Conservation (phyloP, 2,797 vertebrate genomes). For the Vireo griseus region DNA sequence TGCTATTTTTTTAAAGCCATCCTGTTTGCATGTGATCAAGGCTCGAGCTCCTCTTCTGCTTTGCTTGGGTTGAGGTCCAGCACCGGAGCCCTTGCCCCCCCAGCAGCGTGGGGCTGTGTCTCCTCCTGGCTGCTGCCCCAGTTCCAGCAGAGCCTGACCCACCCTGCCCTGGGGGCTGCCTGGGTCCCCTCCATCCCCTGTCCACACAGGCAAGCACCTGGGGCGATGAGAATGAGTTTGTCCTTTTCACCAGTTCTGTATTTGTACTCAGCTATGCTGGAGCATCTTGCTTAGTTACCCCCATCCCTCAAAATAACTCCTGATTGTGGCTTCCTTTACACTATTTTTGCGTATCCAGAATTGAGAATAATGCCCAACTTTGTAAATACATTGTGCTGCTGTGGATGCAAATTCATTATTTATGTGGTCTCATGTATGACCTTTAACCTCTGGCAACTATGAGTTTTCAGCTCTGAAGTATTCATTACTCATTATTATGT, state of each 20-base stretch:
- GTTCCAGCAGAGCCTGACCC: neutral
- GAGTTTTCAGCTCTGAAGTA: neutral
- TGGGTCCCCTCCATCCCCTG: neutral
- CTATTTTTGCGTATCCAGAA: neutral
- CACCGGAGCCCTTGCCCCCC: fast-evolving
- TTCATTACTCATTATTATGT: conserved; percentile 25
- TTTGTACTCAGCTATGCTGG: neutral
- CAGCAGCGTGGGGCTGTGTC: fast-evolving
- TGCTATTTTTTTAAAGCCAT: neutral
- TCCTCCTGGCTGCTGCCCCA: neutral
- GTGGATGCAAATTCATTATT: neutral
- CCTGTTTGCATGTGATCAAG: fast-evolving
- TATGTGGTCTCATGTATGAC: neutral
- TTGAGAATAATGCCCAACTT: neutral
- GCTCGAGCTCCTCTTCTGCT: neutral
- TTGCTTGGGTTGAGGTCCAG: neutral
- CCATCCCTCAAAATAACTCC: neutral
- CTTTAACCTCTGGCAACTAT: neutral
- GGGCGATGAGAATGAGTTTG: fast-evolving
- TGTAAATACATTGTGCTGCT: neutral
- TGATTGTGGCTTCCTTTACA: fast-evolving
- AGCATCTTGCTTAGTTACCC: neutral
- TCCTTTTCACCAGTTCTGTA: neutral
- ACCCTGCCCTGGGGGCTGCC: fast-evolving
- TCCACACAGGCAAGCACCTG: neutral